These are phyloP conservation scores for Rotaria macrura DNA, from an alignment of 2,888 invertebrate genomes.

Conservation along the genomic window DNA sequence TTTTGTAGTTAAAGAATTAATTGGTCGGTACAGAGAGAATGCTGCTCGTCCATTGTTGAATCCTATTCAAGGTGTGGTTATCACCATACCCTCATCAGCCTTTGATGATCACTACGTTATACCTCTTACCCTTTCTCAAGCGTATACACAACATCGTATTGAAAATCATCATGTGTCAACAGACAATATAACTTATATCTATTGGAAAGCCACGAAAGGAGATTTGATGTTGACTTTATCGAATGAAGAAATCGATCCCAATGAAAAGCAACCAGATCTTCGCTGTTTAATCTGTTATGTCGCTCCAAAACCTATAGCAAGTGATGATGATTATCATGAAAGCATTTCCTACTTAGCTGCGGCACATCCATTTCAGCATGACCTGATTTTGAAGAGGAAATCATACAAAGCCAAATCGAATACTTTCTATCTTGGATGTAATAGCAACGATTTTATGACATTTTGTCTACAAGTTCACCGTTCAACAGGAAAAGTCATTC, in stretches of 20 bases:
- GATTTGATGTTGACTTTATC: not conserved
- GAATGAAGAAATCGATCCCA: not conserved
- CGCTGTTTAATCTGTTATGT: not conserved
- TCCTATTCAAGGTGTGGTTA: not conserved
- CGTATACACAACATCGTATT: not conserved
- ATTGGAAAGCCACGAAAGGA: not conserved
- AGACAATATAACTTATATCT: not conserved
- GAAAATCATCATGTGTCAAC: not conserved
- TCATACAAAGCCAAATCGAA: not conserved
- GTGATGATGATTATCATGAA: not conserved
- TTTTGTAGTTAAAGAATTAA: not conserved
- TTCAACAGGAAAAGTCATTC: not conserved
- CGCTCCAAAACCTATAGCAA: not conserved
- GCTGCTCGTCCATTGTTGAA: not conserved
- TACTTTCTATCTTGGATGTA: not conserved
- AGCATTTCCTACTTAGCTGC: not conserved
- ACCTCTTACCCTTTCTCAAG: not conserved
- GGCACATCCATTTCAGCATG: not conserved
- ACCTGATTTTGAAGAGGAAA: not conserved
- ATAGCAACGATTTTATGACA: not conserved
- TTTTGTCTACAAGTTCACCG: not conserved
- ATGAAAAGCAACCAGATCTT: not conserved
- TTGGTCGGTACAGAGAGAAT: not conserved
- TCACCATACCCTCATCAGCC: not conserved
- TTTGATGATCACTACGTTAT: not conserved